Percentiles rank a stretch among this genome's conserved stretches.
These are phyloP conservation scores for Drosophila malerkotliana DNA, from an alignment of 1,140 invertebrate genomes.

Conservation along the genomic window DNA sequence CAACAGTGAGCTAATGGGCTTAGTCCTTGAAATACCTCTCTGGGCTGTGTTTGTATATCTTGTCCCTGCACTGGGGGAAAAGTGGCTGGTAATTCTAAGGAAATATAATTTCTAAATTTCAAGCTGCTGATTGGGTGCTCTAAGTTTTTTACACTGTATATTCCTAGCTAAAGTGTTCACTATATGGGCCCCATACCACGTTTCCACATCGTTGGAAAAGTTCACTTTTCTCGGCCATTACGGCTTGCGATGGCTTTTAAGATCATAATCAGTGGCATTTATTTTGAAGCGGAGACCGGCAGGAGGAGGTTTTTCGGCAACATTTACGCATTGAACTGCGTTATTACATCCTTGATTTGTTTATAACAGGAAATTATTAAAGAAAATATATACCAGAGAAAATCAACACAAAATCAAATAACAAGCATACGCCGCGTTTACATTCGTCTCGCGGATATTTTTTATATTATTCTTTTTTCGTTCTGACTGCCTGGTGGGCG, in stretches of 20 bases:
- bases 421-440: conserved; percentile 60
- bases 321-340: conserved; percentile 75
- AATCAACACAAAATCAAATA: conserved; percentile 67
- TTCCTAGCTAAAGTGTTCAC: conserved; percentile 17
- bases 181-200: conserved; percentile 27
- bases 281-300: conserved; percentile 44
- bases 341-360: conserved; percentile 82
- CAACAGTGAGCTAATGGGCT: conserved; percentile 58
- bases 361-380: conserved; percentile 82
- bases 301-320: conserved; percentile 8
- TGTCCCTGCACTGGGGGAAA: conserved; percentile 29
- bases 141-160: conserved; percentile 17
- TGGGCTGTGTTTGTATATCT: conserved; percentile 17
- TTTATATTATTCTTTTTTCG: neutral
- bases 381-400: conserved; percentile 51
- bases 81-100: neutral
- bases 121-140: too few species aligned
- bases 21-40: conserved; percentile 44
- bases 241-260: conserved; percentile 61
- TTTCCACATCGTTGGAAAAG: conserved; percentile 42
- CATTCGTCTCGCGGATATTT: conserved; percentile 4
- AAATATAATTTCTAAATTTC: neutral
- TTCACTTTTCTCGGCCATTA: conserved; percentile 60
- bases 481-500: conserved; percentile 3
- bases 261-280: conserved; percentile 77